Conservation (phyloP, 1,140 invertebrate genomes). For the Scylla paramamosain region DNA sequence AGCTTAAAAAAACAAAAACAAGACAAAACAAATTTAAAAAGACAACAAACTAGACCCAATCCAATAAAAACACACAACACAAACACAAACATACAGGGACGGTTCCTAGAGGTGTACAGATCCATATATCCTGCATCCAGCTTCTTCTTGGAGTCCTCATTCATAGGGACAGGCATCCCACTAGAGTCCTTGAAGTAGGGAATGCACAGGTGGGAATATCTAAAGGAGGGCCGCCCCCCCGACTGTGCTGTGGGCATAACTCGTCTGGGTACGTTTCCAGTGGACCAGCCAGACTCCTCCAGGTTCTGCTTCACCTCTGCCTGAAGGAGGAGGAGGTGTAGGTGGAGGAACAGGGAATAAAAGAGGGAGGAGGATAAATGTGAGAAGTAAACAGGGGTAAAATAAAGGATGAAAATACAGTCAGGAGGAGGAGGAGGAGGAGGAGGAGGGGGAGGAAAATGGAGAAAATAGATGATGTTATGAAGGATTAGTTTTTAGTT, state of each 20-base stretch:
- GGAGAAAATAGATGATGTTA: too few relatives aligned
- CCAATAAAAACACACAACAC: neutral
- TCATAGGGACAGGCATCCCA: conserved; percentile 73
- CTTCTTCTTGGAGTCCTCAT: conserved; percentile 72
- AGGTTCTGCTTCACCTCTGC: conserved; percentile 48
- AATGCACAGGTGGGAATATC: conserved; percentile 58
- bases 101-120: conserved; percentile 61
- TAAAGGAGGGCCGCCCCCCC: conserved; percentile 14
- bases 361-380: too few relatives aligned
- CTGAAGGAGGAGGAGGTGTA: neutral
- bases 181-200: conserved; percentile 73
- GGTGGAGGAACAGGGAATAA: too few relatives aligned
- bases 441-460: too few relatives aligned
- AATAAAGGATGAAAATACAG: too few relatives aligned
- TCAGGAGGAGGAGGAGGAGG: too few relatives aligned
- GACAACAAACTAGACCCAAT: neutral
- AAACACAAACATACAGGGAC: conserved; percentile 59
- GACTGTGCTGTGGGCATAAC: neutral
- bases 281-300: neutral
- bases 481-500: too few relatives aligned
- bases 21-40: neutral
- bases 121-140: conserved; percentile 70
- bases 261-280: neutral
- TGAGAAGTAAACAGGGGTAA: too few relatives aligned
- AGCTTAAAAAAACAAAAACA: too few relatives aligned